Base-by-base conservation (phyloP, 2,797 vertebrate species). In the Pachyuromys duprasi region DNA sequence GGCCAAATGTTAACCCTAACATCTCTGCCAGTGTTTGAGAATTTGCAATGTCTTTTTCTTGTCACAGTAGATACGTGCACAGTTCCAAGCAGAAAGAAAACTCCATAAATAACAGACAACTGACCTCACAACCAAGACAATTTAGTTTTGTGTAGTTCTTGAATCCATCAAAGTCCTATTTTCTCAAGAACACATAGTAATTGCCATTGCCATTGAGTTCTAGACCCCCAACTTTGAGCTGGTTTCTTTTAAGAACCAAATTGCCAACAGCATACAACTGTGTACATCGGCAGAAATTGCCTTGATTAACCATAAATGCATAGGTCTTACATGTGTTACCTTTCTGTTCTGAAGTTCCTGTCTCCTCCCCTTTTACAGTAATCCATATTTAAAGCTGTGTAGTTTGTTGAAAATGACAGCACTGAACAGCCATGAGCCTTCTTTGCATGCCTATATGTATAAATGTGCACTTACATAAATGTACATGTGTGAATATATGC, bases 221-320 rank as follows among this genome's bases (percentile, higher is more conserved):
- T 26, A 62, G 70, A 91, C 53, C 18, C 82, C 89, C 87, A 92
- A 36, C 28, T 95, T 92, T 65, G n/a, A 91, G 93, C 89, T 86
- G 87, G n/a, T n/a, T 67, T 79, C 76, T 80, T 67, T 90, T 96
- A 96, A 84, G 36, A 96, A 94, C 90, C 96, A 86, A 91, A 90
- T 81, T 93, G 31, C 83, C 22, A 92, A 75, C 78, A 97, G 78
- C 49, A 76, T 95, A 96, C 91, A 97, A 14, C 20, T 53, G 3
- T 53, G 14, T 14, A 49, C 18, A 15, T 49, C 67, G 13, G 13
- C 36, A 60, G 96, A 62, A 62, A 3, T 57, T 76, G 33, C 11
- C 2, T 67, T 86, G 42, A 15, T 28, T 75, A 75, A 14, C 24
- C 39, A 45, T 45, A 75, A 42, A 57, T 17, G 13, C 39, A 1